A percentile compares a stretch with the other conserved stretches of the same genome.
Evolutionary conservation across 2,888 invertebrate genomes (phyloP).

Genomic region (Aelia acuminata): DNA sequence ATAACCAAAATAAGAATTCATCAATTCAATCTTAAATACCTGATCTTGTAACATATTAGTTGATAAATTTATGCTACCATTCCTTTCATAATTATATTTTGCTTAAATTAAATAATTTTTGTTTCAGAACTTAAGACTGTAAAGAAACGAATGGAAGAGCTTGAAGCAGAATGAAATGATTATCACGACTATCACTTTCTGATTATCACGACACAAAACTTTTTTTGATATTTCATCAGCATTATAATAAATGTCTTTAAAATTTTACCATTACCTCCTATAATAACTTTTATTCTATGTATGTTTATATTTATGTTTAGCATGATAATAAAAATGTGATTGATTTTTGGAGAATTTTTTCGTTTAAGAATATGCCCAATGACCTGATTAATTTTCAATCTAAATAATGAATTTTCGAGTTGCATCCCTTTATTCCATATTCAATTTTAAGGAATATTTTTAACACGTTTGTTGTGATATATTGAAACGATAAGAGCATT

Average conservation of each 20-base stretch:
- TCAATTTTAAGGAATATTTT: neutral
- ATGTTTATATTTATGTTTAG: neutral
- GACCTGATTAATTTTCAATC: neutral
- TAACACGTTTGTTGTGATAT: neutral
- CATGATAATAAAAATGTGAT: neutral
- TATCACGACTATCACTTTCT: too few relatives aligned
- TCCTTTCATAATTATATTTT: neutral
- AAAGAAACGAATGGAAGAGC: conserved; percentile 52
- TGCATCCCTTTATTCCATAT: neutral
- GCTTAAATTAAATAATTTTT: conserved; percentile 19
- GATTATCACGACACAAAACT: neutral
- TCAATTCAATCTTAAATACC: too few relatives aligned
- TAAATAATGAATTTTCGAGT: neutral
- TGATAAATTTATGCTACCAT: too few relatives aligned
- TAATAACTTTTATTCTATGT: neutral
- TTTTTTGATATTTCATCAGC: neutral
- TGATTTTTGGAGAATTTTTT: neutral
- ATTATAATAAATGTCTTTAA: neutral
- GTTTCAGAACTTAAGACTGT: conserved; percentile 50
- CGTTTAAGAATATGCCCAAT: neutral
- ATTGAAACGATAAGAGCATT: neutral
- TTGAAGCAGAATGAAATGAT: conserved; percentile 25
- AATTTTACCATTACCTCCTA: neutral
- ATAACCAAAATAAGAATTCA: too few relatives aligned
- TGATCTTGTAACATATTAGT: neutral